These are phyloP conservation scores for Pygoscelis antarcticus DNA, from an alignment of 2,113 vertebrate genomes.

Conservation along the genomic window DNA sequence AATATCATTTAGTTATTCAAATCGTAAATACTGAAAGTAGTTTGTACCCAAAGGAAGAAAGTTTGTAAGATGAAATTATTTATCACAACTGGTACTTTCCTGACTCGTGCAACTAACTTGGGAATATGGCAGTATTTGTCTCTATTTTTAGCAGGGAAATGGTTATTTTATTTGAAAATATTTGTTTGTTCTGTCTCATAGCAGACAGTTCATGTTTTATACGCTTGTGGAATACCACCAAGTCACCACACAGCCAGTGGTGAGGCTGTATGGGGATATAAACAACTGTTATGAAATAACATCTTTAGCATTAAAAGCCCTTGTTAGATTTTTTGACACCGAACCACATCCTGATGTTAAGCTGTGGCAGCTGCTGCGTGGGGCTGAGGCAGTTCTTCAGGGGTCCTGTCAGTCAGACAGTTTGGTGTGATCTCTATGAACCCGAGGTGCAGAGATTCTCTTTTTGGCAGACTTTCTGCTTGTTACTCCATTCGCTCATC, in stretches of 20 bases:
- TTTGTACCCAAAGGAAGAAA: neutral
- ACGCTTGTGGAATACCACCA: neutral
- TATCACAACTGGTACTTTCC: neutral
- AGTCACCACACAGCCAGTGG: neutral
- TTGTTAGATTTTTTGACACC: neutral
- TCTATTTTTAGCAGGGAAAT: neutral
- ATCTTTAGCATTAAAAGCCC: neutral
- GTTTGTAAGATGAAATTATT: neutral
- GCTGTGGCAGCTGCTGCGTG: neutral
- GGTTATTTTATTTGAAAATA: neutral
- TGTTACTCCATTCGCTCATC: rapidly evolving
- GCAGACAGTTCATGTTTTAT: neutral
- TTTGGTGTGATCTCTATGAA: neutral
- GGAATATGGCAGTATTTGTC: neutral
- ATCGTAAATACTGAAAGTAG: neutral
- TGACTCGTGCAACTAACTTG: neutral
- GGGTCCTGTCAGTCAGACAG: neutral
- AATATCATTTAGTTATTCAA: conserved; percentile 23
- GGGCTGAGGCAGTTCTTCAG: neutral
- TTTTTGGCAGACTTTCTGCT: neutral
- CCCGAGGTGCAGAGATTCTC: rapidly evolving
- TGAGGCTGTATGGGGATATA: neutral
- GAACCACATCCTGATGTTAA: neutral
- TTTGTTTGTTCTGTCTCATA: neutral
- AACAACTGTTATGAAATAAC: neutral